Base-by-base conservation (phyloP, 2,113 vertebrate species). In the Etia nguti region DNA sequence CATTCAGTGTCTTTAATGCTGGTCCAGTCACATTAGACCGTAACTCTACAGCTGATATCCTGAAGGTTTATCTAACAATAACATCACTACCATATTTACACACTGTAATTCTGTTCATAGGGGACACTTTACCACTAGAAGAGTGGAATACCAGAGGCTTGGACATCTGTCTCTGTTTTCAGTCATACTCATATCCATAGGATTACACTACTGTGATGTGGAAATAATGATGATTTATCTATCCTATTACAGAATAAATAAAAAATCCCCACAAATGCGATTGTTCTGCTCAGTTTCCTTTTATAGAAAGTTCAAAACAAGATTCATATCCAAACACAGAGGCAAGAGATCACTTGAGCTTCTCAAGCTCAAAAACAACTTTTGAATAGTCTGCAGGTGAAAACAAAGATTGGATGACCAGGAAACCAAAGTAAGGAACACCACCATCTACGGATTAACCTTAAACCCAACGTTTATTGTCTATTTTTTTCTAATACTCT, bases 161-260 rank as follows among this genome's bases (percentile, higher is more conserved):
- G 83, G 92, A 90, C n/a, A 86, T 91, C 34, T 24, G 18, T 62
- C 18, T 81, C 34, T 34, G 46, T 20, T 81, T 81, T 81, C 84
- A 84, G 75, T 73, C 34, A 79, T 18, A 8, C 36, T 81, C 79
- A 57, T 34, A 68, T 86, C 79, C 52, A 75, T 16, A 16, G 60
- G 46, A 38, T 26, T 22, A 2, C 41, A 54, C 83, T 29, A 83
- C 54, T 91, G 73, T 84, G 59, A 79, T 20, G n/a, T 79, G 83
- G 46, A 84, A 79, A 22, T 31, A 9, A 18, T 75, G 83, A 46
- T 38, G 81, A 81, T 82, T 79, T 36, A 54, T n/a, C 6, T 87
- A 59, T 88, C 70, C 34, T 36, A 41, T 24, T 43, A 46, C 11
- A 54, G 57, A 54, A 8, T 75, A 10, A 34, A 34, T 8, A 85